Percentiles rank a stretch among this genome's conserved stretches.
Conservation (phyloP, 2,888 invertebrate species). For the Leptodirus hochenwartii region DNA sequence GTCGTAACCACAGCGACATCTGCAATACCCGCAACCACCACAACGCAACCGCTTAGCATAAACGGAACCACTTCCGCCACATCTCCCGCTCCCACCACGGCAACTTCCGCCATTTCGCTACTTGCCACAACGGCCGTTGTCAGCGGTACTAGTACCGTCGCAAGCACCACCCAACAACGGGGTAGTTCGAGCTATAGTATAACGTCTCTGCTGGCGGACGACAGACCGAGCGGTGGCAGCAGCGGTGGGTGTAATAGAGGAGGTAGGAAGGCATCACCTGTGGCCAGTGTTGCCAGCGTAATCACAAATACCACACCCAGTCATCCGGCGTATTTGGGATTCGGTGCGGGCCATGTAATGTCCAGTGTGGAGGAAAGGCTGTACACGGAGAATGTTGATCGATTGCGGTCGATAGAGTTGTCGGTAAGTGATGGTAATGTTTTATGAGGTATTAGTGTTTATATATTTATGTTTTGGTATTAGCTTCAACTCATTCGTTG, state of each 20-base stretch:
- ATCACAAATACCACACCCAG: conserved; percentile 8
- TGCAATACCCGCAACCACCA: conserved; percentile 3
- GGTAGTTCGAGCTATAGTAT: conserved; percentile 52
- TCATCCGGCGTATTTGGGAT: no score
- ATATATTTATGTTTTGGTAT: no score
- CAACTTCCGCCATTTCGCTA: conserved; percentile 9
- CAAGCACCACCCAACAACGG: conserved; percentile 21
- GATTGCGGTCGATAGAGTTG: conserved; percentile 25
- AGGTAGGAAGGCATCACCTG: no score
- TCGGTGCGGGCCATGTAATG: conserved; percentile 5
- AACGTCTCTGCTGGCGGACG: conserved; percentile 59
- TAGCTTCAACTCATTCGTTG: no score
- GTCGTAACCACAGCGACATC: conserved; percentile 16
- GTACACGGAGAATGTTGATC: conserved; percentile 26
- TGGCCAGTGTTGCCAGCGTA: no score
- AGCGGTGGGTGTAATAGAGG: no score
- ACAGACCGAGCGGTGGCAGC: no score
- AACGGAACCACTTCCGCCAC: conserved; percentile 15
- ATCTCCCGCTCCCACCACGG: conserved; percentile 2
- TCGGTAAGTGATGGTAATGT: conserved; percentile 19
- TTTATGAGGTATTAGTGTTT: conserved; percentile 1
- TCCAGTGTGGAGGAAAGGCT: conserved; percentile 21
- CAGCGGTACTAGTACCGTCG: not conserved
- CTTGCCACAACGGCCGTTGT: conserved; percentile 2
- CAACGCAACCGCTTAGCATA: conserved; percentile 16